These are phyloP conservation scores for Arge pagana DNA, from an alignment of 2,888 invertebrate genomes.

Conservation along the genomic window DNA sequence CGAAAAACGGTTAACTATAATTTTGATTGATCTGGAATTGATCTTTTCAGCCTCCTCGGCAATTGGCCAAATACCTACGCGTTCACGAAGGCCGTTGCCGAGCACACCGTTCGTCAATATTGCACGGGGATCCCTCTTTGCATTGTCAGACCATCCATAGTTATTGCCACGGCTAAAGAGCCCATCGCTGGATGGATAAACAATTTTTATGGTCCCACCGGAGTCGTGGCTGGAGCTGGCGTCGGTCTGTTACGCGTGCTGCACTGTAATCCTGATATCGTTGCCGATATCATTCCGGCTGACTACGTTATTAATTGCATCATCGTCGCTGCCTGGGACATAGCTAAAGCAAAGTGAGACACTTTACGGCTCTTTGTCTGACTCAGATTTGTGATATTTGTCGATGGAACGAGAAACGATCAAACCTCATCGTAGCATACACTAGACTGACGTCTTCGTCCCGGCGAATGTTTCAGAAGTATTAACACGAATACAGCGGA, in stretches of 20 bases:
- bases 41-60: conserved; percentile 56
- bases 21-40: not conserved
- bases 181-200: conserved; percentile 69
- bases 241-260: conserved; percentile 68
- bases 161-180: conserved; percentile 55
- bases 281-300: conserved; percentile 72
- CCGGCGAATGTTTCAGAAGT: conserved; percentile 6
- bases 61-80: conserved; percentile 75
- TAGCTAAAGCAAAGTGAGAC: conserved; percentile 42
- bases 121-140: conserved; percentile 65
- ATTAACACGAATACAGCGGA: conserved; percentile 8
- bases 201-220: conserved; percentile 72
- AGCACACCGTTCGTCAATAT: conserved; percentile 65
- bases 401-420: no score
- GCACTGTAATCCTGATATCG: conserved; percentile 59
- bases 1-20: not conserved
- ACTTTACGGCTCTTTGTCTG: not conserved
- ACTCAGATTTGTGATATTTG: no score
- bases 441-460: no score
- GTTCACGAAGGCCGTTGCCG: conserved; percentile 74
- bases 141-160: conserved; percentile 72
- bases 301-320: conserved; percentile 69
- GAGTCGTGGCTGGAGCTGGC: conserved; percentile 60
- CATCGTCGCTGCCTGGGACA: conserved; percentile 65
- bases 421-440: no score